These are phyloP conservation scores for Percina caprodes DNA, from an alignment of 2,113 vertebrate species.

Conservation along the genomic window DNA sequence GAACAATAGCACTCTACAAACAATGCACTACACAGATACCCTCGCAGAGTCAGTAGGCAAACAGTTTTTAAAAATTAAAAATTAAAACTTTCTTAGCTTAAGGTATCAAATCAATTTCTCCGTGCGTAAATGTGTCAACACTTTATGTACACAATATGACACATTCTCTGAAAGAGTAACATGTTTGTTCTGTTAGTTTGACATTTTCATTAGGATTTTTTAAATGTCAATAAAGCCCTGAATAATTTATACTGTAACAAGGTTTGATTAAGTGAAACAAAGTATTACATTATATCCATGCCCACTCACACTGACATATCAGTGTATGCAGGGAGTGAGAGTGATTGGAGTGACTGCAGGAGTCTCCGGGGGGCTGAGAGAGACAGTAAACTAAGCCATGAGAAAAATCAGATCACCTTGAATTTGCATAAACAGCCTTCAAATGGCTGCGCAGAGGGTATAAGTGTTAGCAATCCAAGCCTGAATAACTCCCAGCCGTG, in stretches of 20 bases:
- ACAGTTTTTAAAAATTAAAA: not conserved
- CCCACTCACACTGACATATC: constrained; percentile 25
- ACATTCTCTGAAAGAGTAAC: not conserved
- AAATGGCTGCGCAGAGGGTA: constrained; percentile 73
- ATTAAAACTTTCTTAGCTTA: constrained; percentile 24
- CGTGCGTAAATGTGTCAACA: not conserved
- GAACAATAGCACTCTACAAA: not conserved
- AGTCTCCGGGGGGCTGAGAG: constrained; percentile 71
- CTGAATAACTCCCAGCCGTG: constrained; percentile 75
- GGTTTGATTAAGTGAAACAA: constrained; percentile 47
- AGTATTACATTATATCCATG: constrained; percentile 39
- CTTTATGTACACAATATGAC: not conserved
- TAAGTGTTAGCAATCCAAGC: constrained; percentile 75
- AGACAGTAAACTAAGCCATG: constrained; percentile 76
- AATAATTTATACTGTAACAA: constrained; percentile 18
- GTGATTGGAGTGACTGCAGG: constrained; percentile 64
- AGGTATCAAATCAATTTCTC: constrained; percentile 29
- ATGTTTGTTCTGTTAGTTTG: constrained; percentile 35
- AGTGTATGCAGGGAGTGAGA: constrained; percentile 31
- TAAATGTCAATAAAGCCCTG: constrained; percentile 38
- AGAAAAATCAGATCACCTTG: constrained; percentile 84
- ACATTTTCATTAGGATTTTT: constrained; percentile 11
- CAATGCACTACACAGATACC: not conserved
- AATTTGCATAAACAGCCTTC: constrained; percentile 85
- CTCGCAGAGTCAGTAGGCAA: not conserved